Percentiles rank a stretch among this genome's conserved stretches.
Conservation (phyloP, 1,140 invertebrate species). For the Caenorhabditis inopinata region DNA sequence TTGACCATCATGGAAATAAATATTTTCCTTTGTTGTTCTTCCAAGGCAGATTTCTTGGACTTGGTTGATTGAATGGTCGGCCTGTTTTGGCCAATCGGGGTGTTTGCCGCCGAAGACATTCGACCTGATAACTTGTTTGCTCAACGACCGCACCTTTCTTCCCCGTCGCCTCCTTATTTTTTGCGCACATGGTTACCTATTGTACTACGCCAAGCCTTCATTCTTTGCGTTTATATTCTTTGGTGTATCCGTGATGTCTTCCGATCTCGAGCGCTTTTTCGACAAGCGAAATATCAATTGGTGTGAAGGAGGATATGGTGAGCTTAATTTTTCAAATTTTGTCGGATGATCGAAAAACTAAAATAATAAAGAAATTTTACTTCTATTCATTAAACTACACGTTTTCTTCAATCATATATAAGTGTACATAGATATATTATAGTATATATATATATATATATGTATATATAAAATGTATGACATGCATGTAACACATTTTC, state of each 20-base stretch:
- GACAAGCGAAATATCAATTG: background rate
- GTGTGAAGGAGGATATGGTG: slow-evolving; percentile 17
- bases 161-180: background rate
- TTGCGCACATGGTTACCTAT: slow-evolving; percentile 30
- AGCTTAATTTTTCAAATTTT: background rate
- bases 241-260: background rate
- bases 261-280: background rate
- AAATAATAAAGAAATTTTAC: too few species aligned
- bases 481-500: too few species aligned
- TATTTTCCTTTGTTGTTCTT: background rate
- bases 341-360: too few species aligned
- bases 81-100: background rate
- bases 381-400: too few species aligned
- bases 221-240: background rate
- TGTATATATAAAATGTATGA: too few species aligned
- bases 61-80: background rate
- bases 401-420: too few species aligned
- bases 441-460: too few species aligned
- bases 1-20: too few species aligned
- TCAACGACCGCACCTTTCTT: slow-evolving; percentile 20
- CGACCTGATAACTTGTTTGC: slow-evolving; percentile 28
- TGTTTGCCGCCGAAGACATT: slow-evolving; percentile 30
- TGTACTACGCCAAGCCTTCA: background rate
- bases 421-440: too few species aligned
- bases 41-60: background rate